These are phyloP conservation scores for Amphiura filiformis DNA, from an alignment of 35 echinoderm and acorn worm species.

Conservation along the genomic window DNA sequence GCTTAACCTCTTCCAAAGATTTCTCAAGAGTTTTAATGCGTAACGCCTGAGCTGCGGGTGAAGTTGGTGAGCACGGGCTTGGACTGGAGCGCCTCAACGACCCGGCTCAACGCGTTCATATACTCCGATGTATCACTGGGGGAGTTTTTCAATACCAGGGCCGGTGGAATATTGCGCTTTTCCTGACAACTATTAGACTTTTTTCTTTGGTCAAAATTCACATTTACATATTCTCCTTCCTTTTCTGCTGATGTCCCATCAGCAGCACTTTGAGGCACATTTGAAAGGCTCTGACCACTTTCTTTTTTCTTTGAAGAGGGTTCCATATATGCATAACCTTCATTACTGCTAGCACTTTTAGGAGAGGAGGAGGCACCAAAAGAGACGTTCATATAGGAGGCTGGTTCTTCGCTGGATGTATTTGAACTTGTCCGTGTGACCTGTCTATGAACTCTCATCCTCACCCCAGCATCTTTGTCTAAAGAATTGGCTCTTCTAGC, in stretches of 20 bases:
- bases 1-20: not conserved
- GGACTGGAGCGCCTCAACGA: constrained; percentile 1
- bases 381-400: constrained; percentile 8
- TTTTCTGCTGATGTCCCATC: not conserved
- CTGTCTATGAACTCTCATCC: not conserved
- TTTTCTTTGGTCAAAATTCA: constrained; percentile 32
- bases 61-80: constrained; percentile 34
- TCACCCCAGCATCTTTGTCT: not conserved
- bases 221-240: constrained; percentile 49
- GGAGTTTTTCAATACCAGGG: not conserved
- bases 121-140: constrained; percentile 49
- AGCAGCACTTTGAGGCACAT: not conserved
- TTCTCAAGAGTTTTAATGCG: constrained; percentile 1
- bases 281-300: constrained; percentile 15
- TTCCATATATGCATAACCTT: constrained; percentile 19
- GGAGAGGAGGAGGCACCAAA: not conserved
- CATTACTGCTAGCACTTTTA: not conserved
- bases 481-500: not conserved
- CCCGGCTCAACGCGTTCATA: constrained; percentile 64
- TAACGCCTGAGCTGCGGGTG: not conserved
- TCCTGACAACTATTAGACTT: not conserved
- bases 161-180: not conserved
- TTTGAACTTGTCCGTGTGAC: not conserved
- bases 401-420: not conserved
- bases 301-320: not conserved